Evolutionary conservation across 2,113 vertebrate genomes (phyloP), one percentile per base, ranked within the genome.

Genomic region (Scortum barcoo): DNA sequence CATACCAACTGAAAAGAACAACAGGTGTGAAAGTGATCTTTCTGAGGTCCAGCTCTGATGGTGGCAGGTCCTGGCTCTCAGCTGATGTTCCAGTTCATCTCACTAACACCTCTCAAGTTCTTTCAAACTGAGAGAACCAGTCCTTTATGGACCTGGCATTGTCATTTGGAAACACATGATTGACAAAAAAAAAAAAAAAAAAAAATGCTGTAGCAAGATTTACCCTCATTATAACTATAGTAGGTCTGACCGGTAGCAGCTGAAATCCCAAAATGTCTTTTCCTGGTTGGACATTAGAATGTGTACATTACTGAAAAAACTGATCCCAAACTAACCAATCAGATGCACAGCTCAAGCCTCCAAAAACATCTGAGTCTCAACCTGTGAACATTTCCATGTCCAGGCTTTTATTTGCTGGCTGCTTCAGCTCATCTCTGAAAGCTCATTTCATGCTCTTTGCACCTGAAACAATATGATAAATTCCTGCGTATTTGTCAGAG

Each of bases 381-480:
- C 57, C 58, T 65, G 46, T 50, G 10, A 78, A 14, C 20, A 62
- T 60, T 30, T 46, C 44, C 33, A 53, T 22, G 42, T 20, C 42
- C 9, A 19, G 42, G 11, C 36, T 48, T 44, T 36, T 36, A 28
- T 63, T 20, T 20, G 12, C 57, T 17, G 60, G 19, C 51, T 61
- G 63, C 56, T 14, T 33, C 3, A 20, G 50, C 67, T 78, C 54
- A 51, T 40, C 22, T 56, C 14, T 48, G 42, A 74, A 9, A 2
- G 69, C 44, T 75, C 63, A 79, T 75, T 60, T 83, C 63, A 74
- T 67, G 58, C 71, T 75, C 78, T 10, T 36, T 22, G 66, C 78
- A 65, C 61, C 67, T 83, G 46, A 54, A 77, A 66, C 58, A 80
- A 50, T 0, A 11, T 65, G 2, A 46, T 50, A 26, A 44, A 72